A percentile compares a stretch with the other conserved stretches of the same genome.
phyloP scores from a whole-genome alignment of 2,797 vertebrate genomes.

The Leptoclinus maculatus region DNA sequence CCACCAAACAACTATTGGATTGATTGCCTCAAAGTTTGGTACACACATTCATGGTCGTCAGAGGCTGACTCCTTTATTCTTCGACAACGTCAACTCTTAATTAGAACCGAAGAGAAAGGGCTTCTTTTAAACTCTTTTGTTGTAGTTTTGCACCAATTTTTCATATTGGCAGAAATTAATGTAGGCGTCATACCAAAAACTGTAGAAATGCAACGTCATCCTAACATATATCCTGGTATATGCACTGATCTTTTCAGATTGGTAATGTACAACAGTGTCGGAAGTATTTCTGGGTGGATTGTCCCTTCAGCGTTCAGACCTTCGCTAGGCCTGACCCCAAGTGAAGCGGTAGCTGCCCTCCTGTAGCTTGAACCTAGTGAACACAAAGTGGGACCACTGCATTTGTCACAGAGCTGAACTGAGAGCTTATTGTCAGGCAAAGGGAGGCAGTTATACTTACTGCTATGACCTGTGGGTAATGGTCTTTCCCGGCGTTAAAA shows the following conservation, averaged over 20 bases:
- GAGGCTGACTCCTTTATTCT: not conserved
- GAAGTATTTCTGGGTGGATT: slow-evolving; percentile 43
- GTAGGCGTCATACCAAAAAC: not conserved
- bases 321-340: slow-evolving; percentile 47
- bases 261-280: slow-evolving; percentile 6
- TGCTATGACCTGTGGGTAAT: slow-evolving; percentile 74
- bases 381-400: slow-evolving; percentile 27
- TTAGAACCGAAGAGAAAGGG: not conserved
- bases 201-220: not conserved
- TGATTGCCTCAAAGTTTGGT: not conserved
- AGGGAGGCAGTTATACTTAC: slow-evolving; percentile 46
- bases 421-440: slow-evolving; percentile 17
- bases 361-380: slow-evolving; percentile 15
- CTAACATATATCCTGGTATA: too few species aligned
- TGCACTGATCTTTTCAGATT: not conserved
- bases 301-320: slow-evolving; percentile 15
- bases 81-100: too few species aligned
- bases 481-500: slow-evolving; percentile 33
- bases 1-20: not conserved
- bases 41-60: not conserved
- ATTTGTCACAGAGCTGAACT: slow-evolving; percentile 17
- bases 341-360: slow-evolving; percentile 71
- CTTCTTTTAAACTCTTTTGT: not conserved
- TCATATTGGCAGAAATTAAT: not conserved
- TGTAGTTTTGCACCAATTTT: not conserved